Conservation (phyloP, 2,797 vertebrate species). For the Thripadectes ignobilis region DNA sequence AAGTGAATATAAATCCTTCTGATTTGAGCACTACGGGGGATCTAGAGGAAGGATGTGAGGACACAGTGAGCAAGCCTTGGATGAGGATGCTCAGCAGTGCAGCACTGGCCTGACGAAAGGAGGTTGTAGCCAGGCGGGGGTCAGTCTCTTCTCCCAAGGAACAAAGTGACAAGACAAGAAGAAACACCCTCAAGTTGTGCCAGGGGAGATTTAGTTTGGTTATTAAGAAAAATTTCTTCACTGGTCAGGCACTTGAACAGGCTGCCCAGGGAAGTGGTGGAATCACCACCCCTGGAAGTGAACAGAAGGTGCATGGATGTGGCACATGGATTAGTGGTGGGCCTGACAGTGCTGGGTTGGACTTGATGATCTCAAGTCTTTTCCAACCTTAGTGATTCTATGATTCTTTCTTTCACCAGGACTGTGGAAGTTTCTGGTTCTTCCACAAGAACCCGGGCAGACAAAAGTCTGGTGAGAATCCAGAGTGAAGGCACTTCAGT, state of each 20-base stretch:
- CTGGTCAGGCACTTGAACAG: not conserved
- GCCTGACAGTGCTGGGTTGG: not conserved
- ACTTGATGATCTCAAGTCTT: not conserved
- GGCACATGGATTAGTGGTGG: not conserved
- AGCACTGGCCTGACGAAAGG: not conserved
- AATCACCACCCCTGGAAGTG: not conserved
- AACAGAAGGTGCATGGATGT: not conserved
- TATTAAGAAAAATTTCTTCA: not conserved
- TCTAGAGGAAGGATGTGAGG: not conserved
- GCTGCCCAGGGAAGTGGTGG: not conserved
- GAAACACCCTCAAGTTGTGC: not conserved
- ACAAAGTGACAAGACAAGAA: not conserved
- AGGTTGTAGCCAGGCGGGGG: not conserved
- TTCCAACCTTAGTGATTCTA: not conserved
- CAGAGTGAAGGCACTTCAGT: not conserved
- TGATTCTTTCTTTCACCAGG: not conserved
- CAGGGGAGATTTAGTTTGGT: not conserved
- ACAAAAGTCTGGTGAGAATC: not conserved
- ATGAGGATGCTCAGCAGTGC: not conserved
- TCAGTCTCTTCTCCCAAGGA: not conserved
- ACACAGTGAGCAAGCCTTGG: not conserved
- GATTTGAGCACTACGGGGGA: not conserved
- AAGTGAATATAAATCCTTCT: constrained; percentile 17
- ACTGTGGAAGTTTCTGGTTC: not conserved
- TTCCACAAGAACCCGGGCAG: not conserved